Evolutionary conservation across 2,888 invertebrate genomes (phyloP), one percentile per base, ranked within the genome.

Genomic region (Mycalesis mineus): DNA sequence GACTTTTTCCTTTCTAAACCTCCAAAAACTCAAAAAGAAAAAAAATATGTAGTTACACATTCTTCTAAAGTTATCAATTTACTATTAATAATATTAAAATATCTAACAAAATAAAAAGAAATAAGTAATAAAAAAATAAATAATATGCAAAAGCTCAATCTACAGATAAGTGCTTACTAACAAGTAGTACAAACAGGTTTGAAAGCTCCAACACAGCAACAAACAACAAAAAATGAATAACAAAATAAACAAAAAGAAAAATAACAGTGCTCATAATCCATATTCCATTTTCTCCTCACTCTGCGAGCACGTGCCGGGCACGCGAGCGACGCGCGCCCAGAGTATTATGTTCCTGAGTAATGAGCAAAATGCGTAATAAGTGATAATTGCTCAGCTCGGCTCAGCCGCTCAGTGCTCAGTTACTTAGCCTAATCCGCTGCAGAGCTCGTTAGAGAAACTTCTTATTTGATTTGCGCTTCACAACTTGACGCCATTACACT

Each of bases 341-440:
- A 71, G 63, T 72, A 71, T 74, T 77, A 72, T 64, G 60, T 64
- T 67, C 57, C 44, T 61, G 57, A 61, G 65, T 71, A 81, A 83
- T 75, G 77, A 78, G 77, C 72, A 78, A 80, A 83, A 82, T 77
- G 68, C 74, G 22, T 22, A 22, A 22, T 22, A 22, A 22, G 22
- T 22, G 22, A 73, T 84, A 84, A 85, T 85, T 83, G 81, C 66
- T 65, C 71, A 68, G 66, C 33, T 31, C 47, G 47, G 33, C 47
- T 47, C 47, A 41, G 50, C 22, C 69, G 70, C 75, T 77, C 73
- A 39, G 41, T 67, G 69, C 75, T 77, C 73, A 74, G 44, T 65
- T 60, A 65, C 66, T 55, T 67, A 68, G 68, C 66, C 56, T 84
- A 79, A 83, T 82, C 77, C 77, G 57, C 54, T 69, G 15, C 69